Evolutionary conservation across 2,888 invertebrate species (phyloP), one percentile per base, ranked within the genome.

Genomic region (Aporophyla lueneburgensis): DNA sequence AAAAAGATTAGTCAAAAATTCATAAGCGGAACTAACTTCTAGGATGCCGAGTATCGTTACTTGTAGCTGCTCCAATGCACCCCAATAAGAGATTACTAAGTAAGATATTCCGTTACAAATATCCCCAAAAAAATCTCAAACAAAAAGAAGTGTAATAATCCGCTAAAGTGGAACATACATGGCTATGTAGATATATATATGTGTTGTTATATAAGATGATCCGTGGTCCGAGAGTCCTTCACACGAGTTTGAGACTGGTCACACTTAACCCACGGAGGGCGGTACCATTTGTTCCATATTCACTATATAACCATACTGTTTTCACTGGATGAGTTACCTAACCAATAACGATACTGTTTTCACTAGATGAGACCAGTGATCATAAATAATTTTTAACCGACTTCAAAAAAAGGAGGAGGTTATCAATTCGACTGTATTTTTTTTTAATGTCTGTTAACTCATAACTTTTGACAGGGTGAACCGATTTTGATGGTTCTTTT

Each of bases 171-270:
- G 53, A 1, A 66, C 49, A 71, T 14, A 54, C 1, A 19, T 40
- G 69, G 9, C 19, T 14, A 19, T 51, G 14, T 69, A n/a, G 56
- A 43, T 75, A 5, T 67, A n/a, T 61, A 43, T 75, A 5, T 67
- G 65, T 61, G 59, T 68, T 65, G 68, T 65, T 81, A 77, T 7
- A 78, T 83, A 81, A 85, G 74, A 85, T 78, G 61, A 77, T 61
- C 76, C 76, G 46, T 5, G 43, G 81, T 62, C 71, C 58, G 21
- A 83, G 85, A 58, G 78, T 63, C 65, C 85, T 83, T 63, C 71
- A 81, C 59, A 66, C 9, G 74, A 83, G 78, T 74, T 77, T 66
- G 77, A 71, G 82, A 58, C 61, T 84, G 81, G 69, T 69, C 74
- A 74, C 54, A 65, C 74, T 73, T 56, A 71, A 66, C 61, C 65